Conservation (phyloP, 92 coral and sea anemone genomes). For the Scolanthus callimorphus region DNA sequence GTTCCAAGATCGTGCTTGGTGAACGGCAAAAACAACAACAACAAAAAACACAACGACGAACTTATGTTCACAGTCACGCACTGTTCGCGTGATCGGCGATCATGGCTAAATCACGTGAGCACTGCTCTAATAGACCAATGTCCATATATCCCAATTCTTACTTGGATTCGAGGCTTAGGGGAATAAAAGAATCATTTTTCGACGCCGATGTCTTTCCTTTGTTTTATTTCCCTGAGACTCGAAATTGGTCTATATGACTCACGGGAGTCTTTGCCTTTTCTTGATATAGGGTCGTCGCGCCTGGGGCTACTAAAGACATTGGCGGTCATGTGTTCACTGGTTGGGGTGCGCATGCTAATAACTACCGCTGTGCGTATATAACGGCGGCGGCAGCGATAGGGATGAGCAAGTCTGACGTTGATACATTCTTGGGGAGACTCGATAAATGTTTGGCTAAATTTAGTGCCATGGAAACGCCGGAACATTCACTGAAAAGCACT, state of each 20-base stretch:
- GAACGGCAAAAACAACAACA: no score
- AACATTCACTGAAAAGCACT: background rate
- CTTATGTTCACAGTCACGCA: no score
- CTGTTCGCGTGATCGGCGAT: no score
- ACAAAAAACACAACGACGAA: no score
- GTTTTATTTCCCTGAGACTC: no score
- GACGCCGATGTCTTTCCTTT: no score
- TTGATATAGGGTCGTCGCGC: constrained; percentile 76
- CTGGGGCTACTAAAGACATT: constrained; percentile 78
- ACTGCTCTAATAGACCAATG: no score
- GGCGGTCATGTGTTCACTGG: constrained; percentile 87
- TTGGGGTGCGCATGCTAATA: constrained; percentile 93
- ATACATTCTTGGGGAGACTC: constrained; percentile 82
- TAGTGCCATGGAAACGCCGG: background rate
- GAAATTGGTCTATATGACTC: background rate
- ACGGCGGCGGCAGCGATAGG: constrained; percentile 99
- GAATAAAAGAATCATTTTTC: no score
- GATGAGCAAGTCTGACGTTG: constrained; percentile 88
- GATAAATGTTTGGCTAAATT: constrained; percentile 83
- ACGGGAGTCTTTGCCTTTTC: background rate
- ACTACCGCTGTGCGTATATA: constrained; percentile 84
- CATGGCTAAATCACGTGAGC: no score
- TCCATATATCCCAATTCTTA: no score
- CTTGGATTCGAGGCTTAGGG: no score
- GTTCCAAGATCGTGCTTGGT: no score